Evolutionary conservation across 2,797 vertebrate genomes (phyloP).

Genomic region (Botia kubotai): DNA sequence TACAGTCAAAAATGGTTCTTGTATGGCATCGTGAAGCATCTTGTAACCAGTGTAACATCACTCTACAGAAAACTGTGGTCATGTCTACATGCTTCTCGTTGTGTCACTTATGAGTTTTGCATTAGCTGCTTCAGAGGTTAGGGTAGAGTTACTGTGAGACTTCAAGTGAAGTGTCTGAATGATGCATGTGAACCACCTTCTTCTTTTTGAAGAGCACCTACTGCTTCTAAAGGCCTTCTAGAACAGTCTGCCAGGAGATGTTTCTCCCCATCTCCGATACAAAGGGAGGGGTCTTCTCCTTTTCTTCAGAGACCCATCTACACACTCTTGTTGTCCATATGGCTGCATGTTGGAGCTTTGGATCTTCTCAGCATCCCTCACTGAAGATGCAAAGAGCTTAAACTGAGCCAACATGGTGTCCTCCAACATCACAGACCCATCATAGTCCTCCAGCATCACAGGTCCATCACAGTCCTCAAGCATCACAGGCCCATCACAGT

Average conservation of each 20-base stretch:
- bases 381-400: conserved; percentile 72
- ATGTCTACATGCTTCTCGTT: not conserved
- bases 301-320: not conserved
- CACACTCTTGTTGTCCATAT: conserved; percentile 59
- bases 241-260: conserved; percentile 8
- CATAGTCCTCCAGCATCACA: no score
- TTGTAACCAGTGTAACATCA: no score
- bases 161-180: not conserved
- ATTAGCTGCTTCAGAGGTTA: not conserved
- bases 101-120: not conserved
- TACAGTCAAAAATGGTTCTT: no score
- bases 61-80: not conserved
- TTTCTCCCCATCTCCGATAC: not conserved
- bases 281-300: conserved; percentile 6
- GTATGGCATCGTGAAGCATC: no score
- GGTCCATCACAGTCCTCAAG: no score
- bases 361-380: conserved; percentile 74
- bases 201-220: conserved; percentile 48
- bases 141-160: not conserved
- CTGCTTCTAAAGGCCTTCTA: not conserved
- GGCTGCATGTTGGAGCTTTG: conserved; percentile 71
- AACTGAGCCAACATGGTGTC: conserved; percentile 70
- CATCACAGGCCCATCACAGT: no score
- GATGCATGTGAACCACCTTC: conserved; percentile 33
- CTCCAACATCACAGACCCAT: no score